Evolutionary conservation across 2,797 vertebrate genomes (phyloP).

Genomic region (Tangara arthus): DNA sequence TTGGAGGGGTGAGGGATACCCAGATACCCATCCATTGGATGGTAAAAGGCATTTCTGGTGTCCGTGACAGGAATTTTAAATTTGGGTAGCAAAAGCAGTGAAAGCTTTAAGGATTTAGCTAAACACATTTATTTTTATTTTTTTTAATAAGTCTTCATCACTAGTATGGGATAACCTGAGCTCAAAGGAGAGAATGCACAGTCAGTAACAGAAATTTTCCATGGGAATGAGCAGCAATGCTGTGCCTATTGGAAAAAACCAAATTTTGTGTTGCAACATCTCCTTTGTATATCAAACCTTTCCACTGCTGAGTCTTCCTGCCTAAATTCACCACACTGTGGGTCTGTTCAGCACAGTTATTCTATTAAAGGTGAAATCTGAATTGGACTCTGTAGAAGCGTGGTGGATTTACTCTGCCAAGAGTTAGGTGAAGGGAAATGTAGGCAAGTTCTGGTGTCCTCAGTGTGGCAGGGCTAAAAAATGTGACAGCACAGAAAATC

Average conservation of each 20-base stretch:
- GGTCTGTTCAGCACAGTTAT: too few relatives aligned
- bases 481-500: not conserved
- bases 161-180: not conserved
- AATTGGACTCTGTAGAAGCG: not conserved
- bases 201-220: not conserved
- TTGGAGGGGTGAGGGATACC: not conserved
- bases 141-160: not conserved
- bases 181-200: not conserved
- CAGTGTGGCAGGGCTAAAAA: not conserved
- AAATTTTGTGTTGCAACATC: not conserved
- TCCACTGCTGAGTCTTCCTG: not conserved
- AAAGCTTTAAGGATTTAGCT: not conserved
- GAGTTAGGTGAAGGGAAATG: not conserved
- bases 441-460: not conserved
- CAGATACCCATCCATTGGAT: not conserved
- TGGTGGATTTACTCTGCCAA: not conserved
- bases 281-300: not conserved
- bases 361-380: not conserved
- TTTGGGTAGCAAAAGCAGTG: not conserved
- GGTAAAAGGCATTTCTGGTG: not conserved
- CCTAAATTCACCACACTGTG: not conserved
- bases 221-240: not conserved
- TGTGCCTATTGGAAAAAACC: not conserved
- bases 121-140: not conserved
- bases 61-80: not conserved